Conservation (phyloP, 1,140 invertebrate species). For the Pemphigus obesinymphae region DNA sequence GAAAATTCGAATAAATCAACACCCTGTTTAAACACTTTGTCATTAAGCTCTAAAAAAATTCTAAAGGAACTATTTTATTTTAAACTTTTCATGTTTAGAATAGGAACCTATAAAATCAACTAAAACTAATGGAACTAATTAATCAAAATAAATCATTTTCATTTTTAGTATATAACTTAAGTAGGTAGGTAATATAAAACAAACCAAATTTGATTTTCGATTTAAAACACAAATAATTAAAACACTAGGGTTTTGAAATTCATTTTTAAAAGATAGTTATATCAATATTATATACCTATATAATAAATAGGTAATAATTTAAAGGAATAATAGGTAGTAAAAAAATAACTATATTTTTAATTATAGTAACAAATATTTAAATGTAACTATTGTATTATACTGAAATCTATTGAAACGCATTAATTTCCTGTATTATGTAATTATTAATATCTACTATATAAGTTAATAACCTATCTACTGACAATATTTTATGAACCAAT, state of each 20-base stretch:
- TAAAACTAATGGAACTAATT: conserved; percentile 5
- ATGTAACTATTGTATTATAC: not conserved
- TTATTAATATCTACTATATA: not conserved
- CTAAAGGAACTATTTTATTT: not conserved
- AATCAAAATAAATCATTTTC: not conserved
- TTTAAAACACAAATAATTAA: not conserved
- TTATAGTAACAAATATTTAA: not conserved
- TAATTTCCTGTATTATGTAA: not conserved
- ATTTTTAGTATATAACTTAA: not conserved
- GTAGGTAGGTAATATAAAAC: no score
- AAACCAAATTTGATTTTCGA: not conserved
- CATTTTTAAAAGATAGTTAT: not conserved
- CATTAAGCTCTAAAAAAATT: not conserved
- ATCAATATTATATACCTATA: not conserved
- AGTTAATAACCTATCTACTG: not conserved
- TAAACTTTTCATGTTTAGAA: not conserved
- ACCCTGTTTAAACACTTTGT: conserved; percentile 16
- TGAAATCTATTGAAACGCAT: not conserved
- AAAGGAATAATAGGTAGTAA: not conserved
- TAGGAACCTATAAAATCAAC: not conserved
- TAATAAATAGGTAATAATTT: not conserved
- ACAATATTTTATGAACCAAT: not conserved
- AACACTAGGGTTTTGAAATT: not conserved
- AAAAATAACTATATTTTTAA: no score
- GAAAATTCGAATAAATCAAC: not conserved